These are phyloP conservation scores for Molossus molossus DNA, from an alignment of 2,797 vertebrate species.

Conservation along the genomic window DNA sequence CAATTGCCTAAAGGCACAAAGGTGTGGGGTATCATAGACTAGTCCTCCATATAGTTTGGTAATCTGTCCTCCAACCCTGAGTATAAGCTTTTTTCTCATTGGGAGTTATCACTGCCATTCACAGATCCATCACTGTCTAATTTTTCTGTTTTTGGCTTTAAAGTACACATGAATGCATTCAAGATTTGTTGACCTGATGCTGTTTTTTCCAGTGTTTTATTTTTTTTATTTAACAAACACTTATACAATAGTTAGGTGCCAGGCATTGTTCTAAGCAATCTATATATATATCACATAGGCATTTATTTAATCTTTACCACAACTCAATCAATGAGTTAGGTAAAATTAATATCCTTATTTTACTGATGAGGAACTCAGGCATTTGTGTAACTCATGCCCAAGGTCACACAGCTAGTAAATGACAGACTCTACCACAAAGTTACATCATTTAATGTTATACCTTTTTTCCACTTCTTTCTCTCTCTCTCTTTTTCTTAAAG, in stretches of 20 bases:
- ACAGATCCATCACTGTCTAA: neutral
- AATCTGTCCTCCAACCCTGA: neutral
- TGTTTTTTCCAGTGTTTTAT: neutral
- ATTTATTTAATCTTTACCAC: slow-evolving; percentile 32
- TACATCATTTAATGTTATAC: neutral
- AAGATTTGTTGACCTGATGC: neutral
- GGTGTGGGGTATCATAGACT: neutral
- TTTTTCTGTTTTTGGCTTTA: slow-evolving; percentile 35
- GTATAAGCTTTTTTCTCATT: neutral
- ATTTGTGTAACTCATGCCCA: neutral
- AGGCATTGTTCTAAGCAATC: neutral
- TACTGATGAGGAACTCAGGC: neutral
- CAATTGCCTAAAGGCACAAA: neutral
- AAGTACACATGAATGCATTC: neutral
- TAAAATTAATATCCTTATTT: slow-evolving; percentile 35
- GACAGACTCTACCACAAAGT: neutral
- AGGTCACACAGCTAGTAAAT: neutral
- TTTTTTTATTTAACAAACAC: slow-evolving; percentile 37
- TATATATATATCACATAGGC: neutral
- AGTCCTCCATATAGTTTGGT: neutral
- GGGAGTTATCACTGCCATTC: neutral
- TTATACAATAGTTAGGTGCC: neutral
- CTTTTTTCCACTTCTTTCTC: neutral
- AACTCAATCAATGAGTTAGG: neutral
- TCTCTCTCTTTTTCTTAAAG: neutral